Base-by-base conservation (phyloP, 1,140 invertebrate genomes). In the Coelopa frigida region DNA sequence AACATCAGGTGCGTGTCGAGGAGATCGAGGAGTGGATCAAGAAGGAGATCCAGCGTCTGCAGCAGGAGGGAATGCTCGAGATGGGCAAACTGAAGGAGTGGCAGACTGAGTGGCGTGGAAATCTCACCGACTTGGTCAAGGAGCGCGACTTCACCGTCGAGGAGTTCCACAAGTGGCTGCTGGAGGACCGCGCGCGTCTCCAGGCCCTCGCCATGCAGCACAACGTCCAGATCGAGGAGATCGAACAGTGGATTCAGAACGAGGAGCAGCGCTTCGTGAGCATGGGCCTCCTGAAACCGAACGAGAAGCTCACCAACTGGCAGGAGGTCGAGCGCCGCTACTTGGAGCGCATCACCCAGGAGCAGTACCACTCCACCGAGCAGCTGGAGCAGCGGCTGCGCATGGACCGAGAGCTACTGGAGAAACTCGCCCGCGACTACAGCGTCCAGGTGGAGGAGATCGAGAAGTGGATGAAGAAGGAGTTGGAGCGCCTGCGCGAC, bases 21-120 rank as follows among this genome's bases (percentile, higher is more conserved):
- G 64, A 68, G 49, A 61, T 68, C 36, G 61, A 68, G 18, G 57
- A 64, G 33, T 68, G 63, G 63, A 56, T 64, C 11, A 62, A 62
- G 23, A 55, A 64, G 17, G 61, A 68, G 42, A 64, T 68, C 7
- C 37, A 60, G 2, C 54, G 59, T 14, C 43, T 68, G 1, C 56
- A 68, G 11, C 49, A 51, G 24, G 54, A 66, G 21, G 64, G 64
- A 0, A 32, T 64, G 3, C 48, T 68, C 4, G 61, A 67, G 44
- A 58, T 64, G 50, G 54, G 60, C n/a, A 59, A 57, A n/a, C 44
- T 68, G 6, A 55, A 64, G 36, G 52, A 62, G 36, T 68, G 64
- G 64, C 64, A 68, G 39, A 37, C 50, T 26, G 57, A 62, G 46
- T 67, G 64, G 61, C 64, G 64, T 11, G 64, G 64, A 11, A 64